phyloP scores from a whole-genome alignment of 2,113 vertebrate species.

The Thalassarche chlororhynchos region DNA sequence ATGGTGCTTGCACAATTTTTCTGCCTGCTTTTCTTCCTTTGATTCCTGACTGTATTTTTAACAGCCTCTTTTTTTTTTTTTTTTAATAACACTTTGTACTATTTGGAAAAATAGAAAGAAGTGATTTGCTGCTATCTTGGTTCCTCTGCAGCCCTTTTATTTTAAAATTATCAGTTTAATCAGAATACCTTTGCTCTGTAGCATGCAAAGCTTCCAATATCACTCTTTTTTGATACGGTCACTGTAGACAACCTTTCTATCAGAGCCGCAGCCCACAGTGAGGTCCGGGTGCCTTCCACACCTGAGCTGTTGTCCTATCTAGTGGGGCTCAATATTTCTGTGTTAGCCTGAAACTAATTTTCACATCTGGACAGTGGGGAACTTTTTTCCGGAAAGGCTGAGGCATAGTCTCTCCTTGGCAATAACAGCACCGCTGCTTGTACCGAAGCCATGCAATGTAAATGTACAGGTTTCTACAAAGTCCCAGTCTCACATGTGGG shows the following conservation, averaged over 20 bases:
- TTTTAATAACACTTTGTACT: background rate
- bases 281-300: background rate
- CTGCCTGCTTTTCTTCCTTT: slow-evolving; percentile 6
- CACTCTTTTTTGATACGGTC: background rate
- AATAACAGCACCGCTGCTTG: background rate
- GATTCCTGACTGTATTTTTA: slow-evolving; percentile 1
- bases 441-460: background rate
- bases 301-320: background rate
- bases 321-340: background rate
- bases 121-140: background rate
- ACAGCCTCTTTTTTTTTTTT: background rate
- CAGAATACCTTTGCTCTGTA: background rate
- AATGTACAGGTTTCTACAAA: background rate
- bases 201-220: background rate
- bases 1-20: slow-evolving; percentile 3
- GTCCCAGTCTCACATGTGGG: background rate
- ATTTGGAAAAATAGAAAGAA: background rate
- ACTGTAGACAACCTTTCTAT: background rate
- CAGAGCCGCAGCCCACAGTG: fast-evolving
- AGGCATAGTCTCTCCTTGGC: background rate
- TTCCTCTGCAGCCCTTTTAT: background rate
- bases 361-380: background rate
- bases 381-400: background rate
- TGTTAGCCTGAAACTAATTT: background rate
- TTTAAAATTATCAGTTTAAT: background rate